A percentile compares a stretch with the other conserved stretches of the same genome.
These are phyloP conservation scores for Epinephelus cyanopodus DNA, from an alignment of 2,113 vertebrate genomes.

Conservation along the genomic window DNA sequence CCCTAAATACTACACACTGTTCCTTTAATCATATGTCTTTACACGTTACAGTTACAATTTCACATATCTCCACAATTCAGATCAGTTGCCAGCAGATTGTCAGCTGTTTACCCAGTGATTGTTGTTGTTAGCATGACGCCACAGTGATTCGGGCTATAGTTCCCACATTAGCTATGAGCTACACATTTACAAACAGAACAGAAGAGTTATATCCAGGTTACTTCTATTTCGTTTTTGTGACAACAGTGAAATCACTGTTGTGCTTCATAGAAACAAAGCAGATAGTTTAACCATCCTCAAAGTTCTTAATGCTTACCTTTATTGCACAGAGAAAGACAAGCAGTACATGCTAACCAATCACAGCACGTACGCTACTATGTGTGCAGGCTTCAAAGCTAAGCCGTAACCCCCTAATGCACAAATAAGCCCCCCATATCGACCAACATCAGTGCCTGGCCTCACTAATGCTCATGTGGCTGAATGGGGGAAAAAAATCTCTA, in stretches of 20 bases:
- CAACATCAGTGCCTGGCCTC: not conserved
- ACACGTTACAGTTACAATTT: too few species aligned
- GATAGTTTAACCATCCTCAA: not conserved
- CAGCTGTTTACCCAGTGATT: too few species aligned
- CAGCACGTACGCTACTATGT: not conserved
- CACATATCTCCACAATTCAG: too few species aligned
- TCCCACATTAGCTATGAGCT: not conserved
- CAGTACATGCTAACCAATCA: not conserved
- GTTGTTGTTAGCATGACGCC: too few species aligned
- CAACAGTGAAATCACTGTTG: not conserved
- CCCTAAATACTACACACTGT: too few species aligned
- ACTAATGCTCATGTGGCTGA: not conserved
- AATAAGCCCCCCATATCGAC: not conserved
- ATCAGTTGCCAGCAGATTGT: too few species aligned
- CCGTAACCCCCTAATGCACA: not conserved
- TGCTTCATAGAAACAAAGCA: not conserved
- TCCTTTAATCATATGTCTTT: too few species aligned
- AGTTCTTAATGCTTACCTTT: not conserved
- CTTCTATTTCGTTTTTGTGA: too few species aligned
- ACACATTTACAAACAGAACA: not conserved
- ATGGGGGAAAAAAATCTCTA: too few species aligned
- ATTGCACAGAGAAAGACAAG: not conserved
- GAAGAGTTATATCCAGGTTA: too few species aligned
- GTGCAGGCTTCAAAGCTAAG: slow-evolving; percentile 1
- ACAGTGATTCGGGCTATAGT: not conserved